phyloP scores from a whole-genome alignment of 1,140 invertebrate species.

The Saxidomus purpurata region DNA sequence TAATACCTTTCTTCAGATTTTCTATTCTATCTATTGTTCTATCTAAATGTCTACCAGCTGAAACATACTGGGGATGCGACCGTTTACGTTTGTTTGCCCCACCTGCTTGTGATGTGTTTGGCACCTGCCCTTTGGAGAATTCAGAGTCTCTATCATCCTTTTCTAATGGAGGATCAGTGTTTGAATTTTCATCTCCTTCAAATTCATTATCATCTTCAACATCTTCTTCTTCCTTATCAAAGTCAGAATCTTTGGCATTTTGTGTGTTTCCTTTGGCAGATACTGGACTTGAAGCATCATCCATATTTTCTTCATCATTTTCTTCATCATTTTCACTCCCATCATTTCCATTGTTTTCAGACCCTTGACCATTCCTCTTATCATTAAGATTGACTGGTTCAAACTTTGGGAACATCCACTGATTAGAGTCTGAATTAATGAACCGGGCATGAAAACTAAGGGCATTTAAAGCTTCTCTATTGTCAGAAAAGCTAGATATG shows the following conservation, averaged over 20 bases:
- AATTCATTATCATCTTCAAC: constrained; percentile 38
- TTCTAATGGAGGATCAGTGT: constrained; percentile 38
- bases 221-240: constrained; percentile 59
- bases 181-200: constrained; percentile 67
- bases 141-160: constrained; percentile 54
- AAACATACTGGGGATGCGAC: constrained; percentile 98
- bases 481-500: constrained; percentile 84
- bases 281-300: constrained; percentile 29
- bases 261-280: constrained; percentile 54
- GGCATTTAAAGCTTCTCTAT: constrained; percentile 58
- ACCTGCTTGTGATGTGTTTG: constrained; percentile 56
- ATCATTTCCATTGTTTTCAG: constrained; percentile 52
- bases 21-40: constrained; percentile 70
- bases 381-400: constrained; percentile 78
- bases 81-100: constrained; percentile 92
- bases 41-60: constrained; percentile 95
- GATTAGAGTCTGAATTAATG: constrained; percentile 76
- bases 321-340: constrained; percentile 69
- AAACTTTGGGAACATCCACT: constrained; percentile 86
- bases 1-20: constrained; percentile 51
- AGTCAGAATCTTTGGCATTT: constrained; percentile 54
- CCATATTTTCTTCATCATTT: constrained; percentile 69
- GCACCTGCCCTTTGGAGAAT: constrained; percentile 22
- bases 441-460: constrained; percentile 69
- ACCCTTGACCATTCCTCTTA: constrained; percentile 64